Percentiles rank a stretch among this genome's conserved stretches.
Conservation (phyloP, 2,113 vertebrate genomes). For the Nannospalax galili region DNA sequence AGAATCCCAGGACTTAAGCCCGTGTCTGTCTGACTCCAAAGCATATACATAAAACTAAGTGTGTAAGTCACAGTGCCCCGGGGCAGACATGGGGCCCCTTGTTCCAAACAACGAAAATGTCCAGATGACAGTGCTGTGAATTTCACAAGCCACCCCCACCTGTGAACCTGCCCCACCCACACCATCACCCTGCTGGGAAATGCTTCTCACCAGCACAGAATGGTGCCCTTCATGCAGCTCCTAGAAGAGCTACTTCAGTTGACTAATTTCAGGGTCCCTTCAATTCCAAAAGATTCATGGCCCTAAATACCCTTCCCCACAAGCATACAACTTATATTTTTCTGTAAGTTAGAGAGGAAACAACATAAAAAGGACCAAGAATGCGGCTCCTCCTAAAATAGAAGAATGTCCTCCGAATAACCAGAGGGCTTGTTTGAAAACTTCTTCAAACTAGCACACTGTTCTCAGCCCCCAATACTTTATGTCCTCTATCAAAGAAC, state of each 20-base stretch:
- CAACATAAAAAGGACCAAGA: constrained; percentile 60
- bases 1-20: constrained; percentile 1
- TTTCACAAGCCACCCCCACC: background rate
- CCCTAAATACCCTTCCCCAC: constrained; percentile 42
- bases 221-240: background rate
- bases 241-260: background rate
- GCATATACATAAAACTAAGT: background rate
- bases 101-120: constrained; percentile 23
- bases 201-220: background rate
- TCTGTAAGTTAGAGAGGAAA: constrained; percentile 55
- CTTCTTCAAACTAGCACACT: constrained; percentile 49
- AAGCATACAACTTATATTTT: constrained; percentile 53
- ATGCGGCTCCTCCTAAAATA: constrained; percentile 51
- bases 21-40: constrained; percentile 8
- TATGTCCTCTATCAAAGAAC: constrained; percentile 63
- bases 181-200: background rate
- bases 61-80: background rate
- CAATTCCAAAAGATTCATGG: background rate
- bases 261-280: constrained; percentile 22
- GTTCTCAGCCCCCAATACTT: constrained; percentile 47
- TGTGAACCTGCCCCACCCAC: too few species aligned
- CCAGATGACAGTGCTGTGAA: background rate
- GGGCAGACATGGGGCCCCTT: background rate
- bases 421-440: constrained; percentile 56
- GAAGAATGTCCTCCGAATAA: constrained; percentile 53